A percentile compares a stretch with the other conserved stretches of the same genome.
Evolutionary conservation across 1,140 invertebrate species (phyloP).

Genomic region (Eriocheir sinensis): DNA sequence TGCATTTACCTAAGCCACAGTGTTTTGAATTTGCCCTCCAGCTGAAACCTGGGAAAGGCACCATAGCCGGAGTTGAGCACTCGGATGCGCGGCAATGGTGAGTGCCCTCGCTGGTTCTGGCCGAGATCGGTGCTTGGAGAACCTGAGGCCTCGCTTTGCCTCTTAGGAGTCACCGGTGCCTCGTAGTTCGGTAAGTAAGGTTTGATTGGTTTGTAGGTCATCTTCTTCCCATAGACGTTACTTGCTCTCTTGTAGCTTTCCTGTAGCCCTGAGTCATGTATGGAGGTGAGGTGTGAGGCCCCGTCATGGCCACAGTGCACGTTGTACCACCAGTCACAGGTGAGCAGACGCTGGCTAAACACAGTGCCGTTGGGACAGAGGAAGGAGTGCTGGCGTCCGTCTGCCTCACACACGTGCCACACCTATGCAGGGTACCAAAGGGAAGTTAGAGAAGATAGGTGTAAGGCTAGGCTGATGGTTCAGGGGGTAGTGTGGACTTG

Average conservation of each 20-base stretch:
- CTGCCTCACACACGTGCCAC: slow-evolving; percentile 84
- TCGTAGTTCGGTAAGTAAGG: background rate
- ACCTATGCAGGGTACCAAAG: slow-evolving; percentile 81
- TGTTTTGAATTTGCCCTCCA: too few species aligned
- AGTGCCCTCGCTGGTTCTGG: too few species aligned
- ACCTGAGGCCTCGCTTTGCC: background rate
- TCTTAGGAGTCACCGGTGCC: background rate
- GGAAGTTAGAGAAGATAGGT: background rate
- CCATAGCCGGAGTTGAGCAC: too few species aligned
- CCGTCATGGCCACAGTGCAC: slow-evolving; percentile 78
- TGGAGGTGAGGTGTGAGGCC: background rate
- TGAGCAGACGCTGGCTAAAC: slow-evolving; percentile 79
- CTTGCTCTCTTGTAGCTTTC: background rate
- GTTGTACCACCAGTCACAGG: slow-evolving; percentile 80
- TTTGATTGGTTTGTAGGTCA: background rate
- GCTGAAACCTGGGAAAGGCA: too few species aligned
- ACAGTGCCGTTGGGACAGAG: slow-evolving; percentile 80
- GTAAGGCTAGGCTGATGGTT: too few species aligned
- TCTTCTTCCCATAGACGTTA: background rate
- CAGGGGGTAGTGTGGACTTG: too few species aligned
- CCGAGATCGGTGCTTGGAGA: background rate
- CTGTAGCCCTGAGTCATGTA: background rate
- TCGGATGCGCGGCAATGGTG: too few species aligned
- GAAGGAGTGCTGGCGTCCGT: slow-evolving; percentile 81
- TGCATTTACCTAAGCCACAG: too few species aligned